Conservation (phyloP, 2,113 vertebrate species). For the Centropus bengalensis region DNA sequence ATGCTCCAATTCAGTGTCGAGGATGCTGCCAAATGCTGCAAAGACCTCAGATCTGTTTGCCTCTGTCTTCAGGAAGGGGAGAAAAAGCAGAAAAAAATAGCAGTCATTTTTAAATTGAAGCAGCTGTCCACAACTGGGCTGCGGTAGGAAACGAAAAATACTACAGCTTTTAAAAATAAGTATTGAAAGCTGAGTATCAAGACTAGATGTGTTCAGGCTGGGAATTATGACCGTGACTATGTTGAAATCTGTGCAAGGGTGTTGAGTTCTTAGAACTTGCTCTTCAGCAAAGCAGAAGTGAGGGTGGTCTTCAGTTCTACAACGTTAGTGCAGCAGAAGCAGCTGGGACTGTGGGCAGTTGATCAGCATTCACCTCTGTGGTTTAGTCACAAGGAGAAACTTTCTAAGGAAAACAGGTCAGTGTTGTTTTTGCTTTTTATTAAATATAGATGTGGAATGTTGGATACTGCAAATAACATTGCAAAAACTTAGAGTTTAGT, state of each 20-base stretch:
- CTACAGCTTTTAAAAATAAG: neutral
- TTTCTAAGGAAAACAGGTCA: neutral
- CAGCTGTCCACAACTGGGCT: neutral
- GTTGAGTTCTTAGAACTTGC: neutral
- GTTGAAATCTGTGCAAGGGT: neutral
- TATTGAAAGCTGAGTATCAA: neutral
- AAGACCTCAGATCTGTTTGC: neutral
- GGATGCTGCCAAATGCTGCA: neutral
- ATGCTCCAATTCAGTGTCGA: too few species aligned
- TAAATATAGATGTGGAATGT: neutral
- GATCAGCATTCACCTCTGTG: neutral
- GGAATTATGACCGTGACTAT: neutral
- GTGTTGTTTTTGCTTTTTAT: neutral
- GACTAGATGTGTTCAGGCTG: neutral
- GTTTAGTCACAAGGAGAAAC: neutral
- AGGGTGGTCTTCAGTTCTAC: accelerated
- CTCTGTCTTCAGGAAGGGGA: neutral
- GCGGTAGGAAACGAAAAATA: neutral
- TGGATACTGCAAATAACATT: neutral
- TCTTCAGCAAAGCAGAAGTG: neutral
- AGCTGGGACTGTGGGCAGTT: neutral
- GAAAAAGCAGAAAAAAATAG: neutral
- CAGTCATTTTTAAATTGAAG: neutral
- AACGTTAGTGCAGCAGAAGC: neutral
- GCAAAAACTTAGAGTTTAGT: neutral